Evolutionary conservation across 2,888 invertebrate species (phyloP), one percentile per base, ranked within the genome.

Genomic region (Empis livida): DNA sequence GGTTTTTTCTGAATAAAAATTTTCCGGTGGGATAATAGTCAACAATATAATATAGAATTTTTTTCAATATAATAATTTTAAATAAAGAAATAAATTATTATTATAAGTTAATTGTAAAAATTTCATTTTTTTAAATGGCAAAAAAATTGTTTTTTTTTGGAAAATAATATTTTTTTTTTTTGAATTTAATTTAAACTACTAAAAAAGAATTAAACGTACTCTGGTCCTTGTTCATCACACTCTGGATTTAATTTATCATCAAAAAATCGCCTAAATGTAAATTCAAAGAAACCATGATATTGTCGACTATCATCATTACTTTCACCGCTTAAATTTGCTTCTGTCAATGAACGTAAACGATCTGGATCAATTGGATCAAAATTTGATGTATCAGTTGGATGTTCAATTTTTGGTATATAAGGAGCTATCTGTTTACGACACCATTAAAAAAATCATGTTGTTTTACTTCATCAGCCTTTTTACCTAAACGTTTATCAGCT

Each of bases 221-320:
- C 88, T 53, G 88, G 85, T 54, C 87, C 86, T 70, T 88, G 88
- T 70, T 84, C 87, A 61, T 89, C 89, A 68, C 80, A 85, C 68
- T 89, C 89, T 61, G 89, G 85, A 72, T 85, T 87, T 63, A 84
- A 81, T 58, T 85, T 85, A 41, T 41, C 23, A 62, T 94, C 94
- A 72, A 99, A 99, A 74, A 99, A 99, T 61, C 99, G 78, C 54
- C 97, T 77, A 74, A 97, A 99, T 38, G 99, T 99, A 73, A 99
- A 99, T 73, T 99, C 99, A 71, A 94, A 95, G 77, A 99, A 99
- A 49, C 96, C 97, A 65, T 96, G 95, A 74, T 92, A 94, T 53
- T 86, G 84, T 64, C 83, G 84, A 60, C 83, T 84, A 65, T 89
- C 87, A 53, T 82, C 73, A 45, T 82, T 70, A 61, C 86, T 87